A percentile compares a stretch with the other conserved stretches of the same genome.
These are phyloP conservation scores for Macquaria australasica DNA, from an alignment of 2,113 vertebrate species.

Conservation along the genomic window DNA sequence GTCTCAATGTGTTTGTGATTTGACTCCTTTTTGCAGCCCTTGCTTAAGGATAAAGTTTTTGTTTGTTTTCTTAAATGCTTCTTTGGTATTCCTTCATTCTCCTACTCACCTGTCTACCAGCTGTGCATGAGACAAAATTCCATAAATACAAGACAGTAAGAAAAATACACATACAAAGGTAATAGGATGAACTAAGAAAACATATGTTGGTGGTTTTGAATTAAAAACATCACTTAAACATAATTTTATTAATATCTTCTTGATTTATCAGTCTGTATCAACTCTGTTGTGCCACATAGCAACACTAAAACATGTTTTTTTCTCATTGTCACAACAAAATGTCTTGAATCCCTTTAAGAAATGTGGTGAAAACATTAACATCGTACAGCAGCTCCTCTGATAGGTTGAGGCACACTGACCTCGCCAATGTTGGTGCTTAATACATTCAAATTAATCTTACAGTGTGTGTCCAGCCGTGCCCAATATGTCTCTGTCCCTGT, in stretches of 20 bases:
- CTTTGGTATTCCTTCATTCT: background rate
- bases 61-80: background rate
- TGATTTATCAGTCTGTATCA: background rate
- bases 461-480: conserved; percentile 28
- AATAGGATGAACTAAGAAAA: background rate
- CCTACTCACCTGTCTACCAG: background rate
- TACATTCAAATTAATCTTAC: conserved; percentile 54
- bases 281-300: background rate
- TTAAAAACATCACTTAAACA: background rate
- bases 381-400: background rate
- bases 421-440: conserved; percentile 16
- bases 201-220: background rate
- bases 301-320: background rate
- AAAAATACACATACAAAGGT: background rate
- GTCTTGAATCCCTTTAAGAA: conserved; percentile 7
- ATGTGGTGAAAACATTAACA: background rate
- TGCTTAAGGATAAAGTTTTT: background rate
- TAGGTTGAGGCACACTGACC: conserved; percentile 35
- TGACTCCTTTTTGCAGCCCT: background rate
- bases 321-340: background rate
- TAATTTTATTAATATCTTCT: background rate
- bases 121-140: background rate
- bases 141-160: background rate
- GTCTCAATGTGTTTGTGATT: background rate
- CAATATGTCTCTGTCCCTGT: conserved; percentile 48